Evolutionary conservation across 2,888 invertebrate genomes (phyloP).

Genomic region (Tanytarsus gracilentus): DNA sequence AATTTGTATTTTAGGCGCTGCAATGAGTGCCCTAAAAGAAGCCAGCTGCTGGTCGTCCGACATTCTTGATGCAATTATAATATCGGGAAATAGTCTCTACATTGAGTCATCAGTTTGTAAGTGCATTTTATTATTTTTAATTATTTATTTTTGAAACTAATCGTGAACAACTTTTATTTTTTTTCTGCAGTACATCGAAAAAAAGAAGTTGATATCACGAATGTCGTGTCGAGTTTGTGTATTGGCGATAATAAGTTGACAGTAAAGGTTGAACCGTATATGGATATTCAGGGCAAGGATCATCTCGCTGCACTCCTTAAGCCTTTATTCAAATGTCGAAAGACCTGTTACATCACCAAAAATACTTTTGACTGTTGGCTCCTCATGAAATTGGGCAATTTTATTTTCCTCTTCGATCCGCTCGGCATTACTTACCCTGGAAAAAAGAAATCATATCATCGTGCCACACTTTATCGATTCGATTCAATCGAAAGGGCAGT

Average conservation of each 20-base stretch:
- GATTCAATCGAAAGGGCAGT: not conserved
- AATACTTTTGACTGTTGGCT: not conserved
- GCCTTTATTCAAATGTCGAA: too few species aligned
- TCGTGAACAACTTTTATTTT: not conserved
- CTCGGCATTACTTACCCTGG: not conserved
- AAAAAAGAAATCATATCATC: not conserved
- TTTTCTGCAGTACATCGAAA: not conserved
- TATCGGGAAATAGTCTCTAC: constrained; percentile 9
- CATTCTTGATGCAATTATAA: not conserved
- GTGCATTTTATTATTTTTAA: not conserved
- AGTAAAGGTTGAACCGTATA: not conserved
- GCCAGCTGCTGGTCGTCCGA: constrained; percentile 13
- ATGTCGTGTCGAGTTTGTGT: not conserved
- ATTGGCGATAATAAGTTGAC: not conserved
- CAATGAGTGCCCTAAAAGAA: not conserved
- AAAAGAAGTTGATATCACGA: constrained; percentile 10
- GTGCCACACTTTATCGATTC: constrained; percentile 15
- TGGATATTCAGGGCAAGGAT: not conserved
- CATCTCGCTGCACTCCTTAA: too few species aligned
- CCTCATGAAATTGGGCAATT: not conserved
- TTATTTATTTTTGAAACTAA: not conserved
- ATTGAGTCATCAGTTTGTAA: constrained; percentile 19
- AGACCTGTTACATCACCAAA: not conserved
- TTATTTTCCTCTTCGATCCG: constrained; percentile 17
- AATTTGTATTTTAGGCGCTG: not conserved